Evolutionary conservation across 2,113 vertebrate genomes (phyloP).

Genomic region (Eptesicus fuscus): DNA sequence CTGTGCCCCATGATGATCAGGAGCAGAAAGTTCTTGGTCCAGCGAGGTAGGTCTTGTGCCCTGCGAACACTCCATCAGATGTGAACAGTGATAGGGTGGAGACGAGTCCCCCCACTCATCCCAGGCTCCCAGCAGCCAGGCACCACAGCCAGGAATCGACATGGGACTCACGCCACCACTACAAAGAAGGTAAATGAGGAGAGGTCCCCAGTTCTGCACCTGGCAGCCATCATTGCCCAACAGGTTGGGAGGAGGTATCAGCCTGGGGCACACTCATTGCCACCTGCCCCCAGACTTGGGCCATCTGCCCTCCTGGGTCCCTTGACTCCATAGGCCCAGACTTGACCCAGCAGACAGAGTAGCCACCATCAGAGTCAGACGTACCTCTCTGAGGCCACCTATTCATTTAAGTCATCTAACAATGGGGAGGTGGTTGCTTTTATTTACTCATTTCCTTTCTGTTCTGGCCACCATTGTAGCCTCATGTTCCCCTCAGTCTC

Average conservation of each 20-base stretch:
- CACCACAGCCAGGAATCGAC: accelerated
- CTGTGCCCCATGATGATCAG: background rate
- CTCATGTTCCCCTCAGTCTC: background rate
- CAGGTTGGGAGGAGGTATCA: background rate
- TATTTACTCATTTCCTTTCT: background rate
- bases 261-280: too few species aligned
- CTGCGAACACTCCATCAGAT: accelerated
- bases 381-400: background rate
- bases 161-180: background rate
- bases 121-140: accelerated
- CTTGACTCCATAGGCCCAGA: background rate
- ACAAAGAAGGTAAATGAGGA: background rate
- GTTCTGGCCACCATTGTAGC: background rate
- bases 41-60: background rate
- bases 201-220: background rate
- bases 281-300: background rate
- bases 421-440: background rate
- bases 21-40: background rate
- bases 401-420: background rate
- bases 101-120: background rate
- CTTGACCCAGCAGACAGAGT: background rate
- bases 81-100: background rate
- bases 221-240: background rate
- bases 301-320: background rate
- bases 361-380: background rate